Base-by-base conservation (phyloP, 2,888 invertebrate species). In the Eupithecia centaureata region DNA sequence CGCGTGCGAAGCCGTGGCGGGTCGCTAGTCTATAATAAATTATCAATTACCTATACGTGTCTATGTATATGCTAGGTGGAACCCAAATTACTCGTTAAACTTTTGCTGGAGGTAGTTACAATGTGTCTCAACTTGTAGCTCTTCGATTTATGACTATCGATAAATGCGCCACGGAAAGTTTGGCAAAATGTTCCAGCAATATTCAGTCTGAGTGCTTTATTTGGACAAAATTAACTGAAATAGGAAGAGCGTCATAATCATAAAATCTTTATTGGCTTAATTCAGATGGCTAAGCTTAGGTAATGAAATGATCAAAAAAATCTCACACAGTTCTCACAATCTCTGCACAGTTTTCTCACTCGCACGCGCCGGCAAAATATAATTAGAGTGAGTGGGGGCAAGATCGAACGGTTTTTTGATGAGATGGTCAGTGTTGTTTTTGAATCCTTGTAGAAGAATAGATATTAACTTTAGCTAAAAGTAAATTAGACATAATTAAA, bases 141-240 rank as follows among this genome's bases (percentile, higher is more conserved):
- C 57, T 28, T 64, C 64, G 60, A 68, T 68, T 68, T 68, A 68
- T 64, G 61, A 60, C 60, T 47, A 30, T 52, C 42, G 66, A 66
- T 66, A 61, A 64, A 66, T 33, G 28, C 42, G n/a, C 47, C 22
- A 61, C 64, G 27, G 28, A 51, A 64, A 68, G 61, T 68, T 57
- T 63, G 42, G 52, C 28, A 25, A 25, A 58, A 61, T 61, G 27
- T 57, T 52, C 52, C 27, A 27, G 25, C 51, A 51, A 51, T 51
- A 15, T 25, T 51, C 42, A 42, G 18, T 47, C 18, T 47, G 10
- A 47, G 15, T 52, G 13, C 15, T 52, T 52, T 51, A 51, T 51
- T 52, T 27, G 27, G 27, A 52, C 52, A 15, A 27, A 52, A 52
- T 15, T 13, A 27, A 15, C 13, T 52, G 7, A 52, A 27, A 52